Base-by-base conservation (phyloP, 2,113 vertebrate genomes). In the Enhydra lutris region DNA sequence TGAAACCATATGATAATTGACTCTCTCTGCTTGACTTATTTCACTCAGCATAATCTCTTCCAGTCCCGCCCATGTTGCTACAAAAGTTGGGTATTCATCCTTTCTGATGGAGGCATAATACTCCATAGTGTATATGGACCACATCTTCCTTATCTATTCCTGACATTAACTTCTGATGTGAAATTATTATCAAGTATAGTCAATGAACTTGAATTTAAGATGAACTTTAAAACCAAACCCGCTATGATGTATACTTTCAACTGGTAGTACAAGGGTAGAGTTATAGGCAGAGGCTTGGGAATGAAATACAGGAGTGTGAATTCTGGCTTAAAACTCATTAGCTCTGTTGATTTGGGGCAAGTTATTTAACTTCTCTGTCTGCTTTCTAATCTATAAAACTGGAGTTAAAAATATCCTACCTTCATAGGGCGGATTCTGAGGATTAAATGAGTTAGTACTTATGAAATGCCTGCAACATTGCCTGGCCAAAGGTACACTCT, bases 131-230 rank as follows among this genome's bases (percentile, higher is more conserved):
- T 47, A 47, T 47, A 47, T 10, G 45, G 45, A 11, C 45, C 45
- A 47, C 10, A 47, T 47, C 45, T 47, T 47, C 45, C 45, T 47
- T 47, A 47, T 47, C 45, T 8, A 47, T 47, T 47, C 45, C 42
- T 78, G 36, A 89, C 26, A 89, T 21, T 81, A 76, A 95, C 67
- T 87, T 86, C 36, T 91, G 73, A 94, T 18, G 89, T 79, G 31
- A 73, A 93, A 89, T 21, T 71, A 78, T 89, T 74, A 96, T 21
- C 17, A 86, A 65, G 20, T 59, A 89, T 24, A 81, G n/a, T n/a
- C 47, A 84, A 89, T 31, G 23, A 73, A 92, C 85, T 17, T 95
- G 50, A 97, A 92, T 76, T 84, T 84, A 69, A 93, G 15, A 65
- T 23, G 9, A 12, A 55, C 52, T 45, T 45, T 36, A 42, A 82